Evolutionary conservation across 1,140 invertebrate genomes (phyloP).

Genomic region (Drosophila melanica): DNA sequence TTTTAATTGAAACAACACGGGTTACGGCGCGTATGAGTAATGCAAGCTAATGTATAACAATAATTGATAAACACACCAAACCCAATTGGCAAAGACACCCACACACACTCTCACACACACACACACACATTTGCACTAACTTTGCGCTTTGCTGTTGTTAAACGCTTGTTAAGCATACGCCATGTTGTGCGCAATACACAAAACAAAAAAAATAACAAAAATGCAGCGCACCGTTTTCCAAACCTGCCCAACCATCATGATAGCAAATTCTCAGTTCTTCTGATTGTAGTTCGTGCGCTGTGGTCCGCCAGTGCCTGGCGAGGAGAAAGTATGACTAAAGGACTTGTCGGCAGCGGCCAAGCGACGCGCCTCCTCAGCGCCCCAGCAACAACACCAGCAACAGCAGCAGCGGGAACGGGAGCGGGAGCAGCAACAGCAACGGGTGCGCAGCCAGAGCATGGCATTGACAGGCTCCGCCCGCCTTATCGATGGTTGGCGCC

Average conservation of each 20-base stretch:
- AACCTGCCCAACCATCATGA: constrained; percentile 77
- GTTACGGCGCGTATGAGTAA: constrained; percentile 77
- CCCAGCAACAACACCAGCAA: constrained; percentile 45
- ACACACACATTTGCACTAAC: constrained; percentile 9
- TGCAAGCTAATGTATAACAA: constrained; percentile 55
- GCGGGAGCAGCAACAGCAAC: constrained; percentile 28
- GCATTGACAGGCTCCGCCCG: constrained; percentile 30
- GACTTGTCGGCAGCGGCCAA: constrained; percentile 75
- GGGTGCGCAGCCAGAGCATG: constrained; percentile 64
- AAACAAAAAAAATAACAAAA: constrained; percentile 23
- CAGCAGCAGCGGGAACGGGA: constrained; percentile 49
- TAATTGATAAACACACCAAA: constrained; percentile 34
- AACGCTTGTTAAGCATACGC: constrained; percentile 29
- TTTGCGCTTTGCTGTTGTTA: neutral
- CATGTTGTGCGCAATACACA: constrained; percentile 36
- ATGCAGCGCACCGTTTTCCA: constrained; percentile 76
- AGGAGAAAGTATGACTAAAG: constrained; percentile 84
- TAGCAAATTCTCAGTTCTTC: constrained; percentile 83
- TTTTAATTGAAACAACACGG: constrained; percentile 40
- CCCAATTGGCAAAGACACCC: constrained; percentile 24
- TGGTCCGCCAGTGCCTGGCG: constrained; percentile 81
- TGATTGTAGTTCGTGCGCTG: constrained; percentile 84
- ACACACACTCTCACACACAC: constrained; percentile 7
- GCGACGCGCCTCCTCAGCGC: constrained; percentile 72
- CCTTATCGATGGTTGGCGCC: constrained; percentile 64